These are phyloP conservation scores for Podargus strigoides DNA, from an alignment of 2,797 vertebrate species.

Conservation along the genomic window DNA sequence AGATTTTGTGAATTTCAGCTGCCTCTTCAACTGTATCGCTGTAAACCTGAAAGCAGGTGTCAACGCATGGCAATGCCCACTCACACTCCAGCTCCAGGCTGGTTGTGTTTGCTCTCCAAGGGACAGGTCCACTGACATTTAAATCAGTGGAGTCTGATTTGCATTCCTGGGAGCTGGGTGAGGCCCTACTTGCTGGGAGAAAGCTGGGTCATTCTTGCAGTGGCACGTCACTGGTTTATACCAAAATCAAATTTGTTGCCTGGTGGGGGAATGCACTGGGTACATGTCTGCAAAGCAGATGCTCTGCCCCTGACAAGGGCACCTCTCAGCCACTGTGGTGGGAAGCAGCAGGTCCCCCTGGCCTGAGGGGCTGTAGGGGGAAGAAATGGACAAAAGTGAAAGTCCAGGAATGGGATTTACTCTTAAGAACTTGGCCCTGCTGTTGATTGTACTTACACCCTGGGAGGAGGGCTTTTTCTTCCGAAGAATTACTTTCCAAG, in stretches of 20 bases:
- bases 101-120: neutral
- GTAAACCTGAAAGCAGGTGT: neutral
- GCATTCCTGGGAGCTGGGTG: neutral
- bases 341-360: neutral
- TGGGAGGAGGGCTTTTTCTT: neutral
- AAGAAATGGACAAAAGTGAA: neutral
- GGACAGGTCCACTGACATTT: neutral
- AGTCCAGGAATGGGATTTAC: neutral
- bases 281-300: neutral
- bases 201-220: neutral
- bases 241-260: rapidly evolving
- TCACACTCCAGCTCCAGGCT: neutral
- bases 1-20: neutral
- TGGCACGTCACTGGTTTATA: neutral
- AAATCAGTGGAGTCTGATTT: neutral
- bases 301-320: neutral
- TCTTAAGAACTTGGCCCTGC: neutral
- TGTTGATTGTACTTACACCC: neutral
- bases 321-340: neutral
- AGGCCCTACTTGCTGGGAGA: neutral
- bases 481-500: neutral
- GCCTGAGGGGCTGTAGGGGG: neutral
- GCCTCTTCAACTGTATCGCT: neutral
- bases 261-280: neutral
- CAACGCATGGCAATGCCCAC: neutral